Evolutionary conservation across 2,113 vertebrate species (phyloP).

Genomic region (Vidua macroura): DNA sequence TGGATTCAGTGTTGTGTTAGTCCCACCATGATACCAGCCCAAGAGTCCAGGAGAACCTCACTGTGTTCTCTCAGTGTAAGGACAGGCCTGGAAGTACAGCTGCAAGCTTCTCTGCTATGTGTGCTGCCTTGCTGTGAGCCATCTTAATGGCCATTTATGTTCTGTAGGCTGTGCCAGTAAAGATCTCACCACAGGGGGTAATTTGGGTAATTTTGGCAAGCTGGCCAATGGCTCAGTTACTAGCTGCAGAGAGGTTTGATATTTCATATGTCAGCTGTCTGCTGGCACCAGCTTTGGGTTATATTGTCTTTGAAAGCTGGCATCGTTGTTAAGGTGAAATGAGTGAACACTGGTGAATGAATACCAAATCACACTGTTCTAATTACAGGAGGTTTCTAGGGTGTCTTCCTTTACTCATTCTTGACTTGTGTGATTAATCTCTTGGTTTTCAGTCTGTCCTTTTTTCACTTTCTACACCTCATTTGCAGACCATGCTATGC

Average conservation of each 20-base stretch:
- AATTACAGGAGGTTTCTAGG: neutral
- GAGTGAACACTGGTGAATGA: neutral
- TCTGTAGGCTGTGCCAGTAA: neutral
- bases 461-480: neutral
- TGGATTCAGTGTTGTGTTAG: neutral
- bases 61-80: neutral
- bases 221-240: neutral
- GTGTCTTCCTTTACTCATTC: neutral
- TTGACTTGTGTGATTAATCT: slow-evolving; percentile 5
- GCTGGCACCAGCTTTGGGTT: neutral
- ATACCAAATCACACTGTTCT: neutral
- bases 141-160: neutral
- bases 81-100: neutral
- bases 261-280: neutral
- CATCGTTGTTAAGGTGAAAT: neutral
- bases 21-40: neutral
- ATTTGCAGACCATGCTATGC: neutral
- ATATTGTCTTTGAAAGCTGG: neutral
- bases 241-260: neutral
- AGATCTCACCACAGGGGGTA: neutral
- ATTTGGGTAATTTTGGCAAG: neutral
- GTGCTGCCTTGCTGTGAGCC: neutral
- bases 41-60: neutral
- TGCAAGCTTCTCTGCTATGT: neutral
- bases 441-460: neutral